Base-by-base conservation (phyloP, 2,797 vertebrate genomes). In the Manis javanica region DNA sequence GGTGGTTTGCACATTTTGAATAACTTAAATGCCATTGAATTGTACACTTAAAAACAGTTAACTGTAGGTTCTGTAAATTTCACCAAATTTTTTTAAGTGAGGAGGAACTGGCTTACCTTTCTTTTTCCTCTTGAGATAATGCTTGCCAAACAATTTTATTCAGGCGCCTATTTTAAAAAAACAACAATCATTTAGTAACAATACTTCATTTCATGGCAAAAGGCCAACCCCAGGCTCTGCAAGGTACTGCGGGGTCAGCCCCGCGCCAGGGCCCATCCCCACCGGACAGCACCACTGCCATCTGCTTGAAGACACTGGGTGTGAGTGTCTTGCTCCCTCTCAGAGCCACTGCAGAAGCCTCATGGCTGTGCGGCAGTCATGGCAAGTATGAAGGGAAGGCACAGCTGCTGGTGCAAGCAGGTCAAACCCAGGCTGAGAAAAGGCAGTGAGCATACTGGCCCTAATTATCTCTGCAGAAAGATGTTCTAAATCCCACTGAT, bases 71-170 rank as follows among this genome's bases (percentile, higher is more conserved):
- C 69, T 3, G 3, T 39, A 16, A 66, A 86, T 95, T 87, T 82
- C 78, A 85, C 9, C 24, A 12, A 64, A 57, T 42, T 1, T 46
- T 46, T 46, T 46, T 46, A 97, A 97, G 39, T 6, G 9, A 77
- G 91, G 95, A 90, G 10, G 16, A 57, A 64, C 82, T 19, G 71
- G 85, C 99, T 99, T 98, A 99, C 99, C 98, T 99, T 83, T 99
- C 97, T 98, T 96, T 98, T 97, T 99, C 98, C 34, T 99, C 98
- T 96, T 98, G 97, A 95, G 99, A 94, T 8, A 99, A 96, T 5
- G 97, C 98, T 98, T 86, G 98, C 99, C 99, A 99, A 88, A 99
- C 83, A 84, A 99, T 64, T 88, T 98, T 95, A 98, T 99, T 98
- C 89, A 99, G 98, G 34, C 96, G 98, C 91, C 99, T 99, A 66